Base-by-base conservation (phyloP, 2,113 vertebrate genomes). In the Drymodes brunneopygia region DNA sequence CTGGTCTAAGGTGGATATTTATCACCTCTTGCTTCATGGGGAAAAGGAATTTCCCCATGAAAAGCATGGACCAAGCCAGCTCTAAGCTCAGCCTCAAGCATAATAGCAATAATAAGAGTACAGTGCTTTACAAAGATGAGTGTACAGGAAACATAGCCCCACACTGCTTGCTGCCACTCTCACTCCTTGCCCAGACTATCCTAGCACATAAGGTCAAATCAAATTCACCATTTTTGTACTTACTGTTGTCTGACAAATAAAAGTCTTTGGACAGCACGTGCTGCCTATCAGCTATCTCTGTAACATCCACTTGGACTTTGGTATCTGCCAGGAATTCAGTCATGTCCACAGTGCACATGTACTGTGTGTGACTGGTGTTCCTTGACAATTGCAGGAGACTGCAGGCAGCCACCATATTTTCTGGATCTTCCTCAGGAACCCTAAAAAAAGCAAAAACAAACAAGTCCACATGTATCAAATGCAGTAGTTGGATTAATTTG, bases 261-360 rank as follows among this genome's bases (percentile, higher is more conserved):
- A 98, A 98, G 40, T 27, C 61, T 75, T 77, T 67, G 69, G 96
- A 96, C 83, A 51, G 62, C 58, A 91, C 19, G 0, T 15, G 72
- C 17, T 50, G 56, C 42, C 83, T 53, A 27, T 74, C 6, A 84
- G 40, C 36, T 5, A 6, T 3, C 42, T 95, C 81, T 15, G 90
- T 97, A 74, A 93, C 51, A 75, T 90, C 88, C 92, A 98, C 95
- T 2, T 53, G 88, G 79, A 98, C 97, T n/a, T 53, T 51, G 36
- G 86, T 44, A 12, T 97, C 97, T 4, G 89, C 87, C 78, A 91
- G 50, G 40, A 98, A 73, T 4, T 2, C 36, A 24, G 56, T 89
- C 96, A 98, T 96, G 19, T 97, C 92, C 81, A 98, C 96, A 42
- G 58, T 97, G 65, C 98, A 98, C 0, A 4, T 22, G 64, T 98